A percentile compares a stretch with the other conserved stretches of the same genome.
These are phyloP conservation scores for Cephalopholis sonnerati DNA, from an alignment of 2,113 vertebrate genomes.

Conservation along the genomic window DNA sequence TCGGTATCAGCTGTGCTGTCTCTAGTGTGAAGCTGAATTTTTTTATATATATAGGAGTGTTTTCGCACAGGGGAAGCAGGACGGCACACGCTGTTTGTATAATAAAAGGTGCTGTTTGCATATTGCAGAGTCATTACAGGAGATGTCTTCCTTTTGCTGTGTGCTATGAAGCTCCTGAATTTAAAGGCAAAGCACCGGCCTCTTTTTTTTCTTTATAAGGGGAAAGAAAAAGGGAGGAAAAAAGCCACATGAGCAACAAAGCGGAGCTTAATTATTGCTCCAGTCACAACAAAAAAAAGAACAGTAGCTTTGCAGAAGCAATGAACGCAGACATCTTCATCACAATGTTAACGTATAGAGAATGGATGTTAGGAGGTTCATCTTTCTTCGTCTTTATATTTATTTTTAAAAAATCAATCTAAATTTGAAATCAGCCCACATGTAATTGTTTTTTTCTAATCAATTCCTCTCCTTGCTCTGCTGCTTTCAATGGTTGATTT, in stretches of 20 bases:
- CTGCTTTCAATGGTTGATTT: constrained; percentile 35
- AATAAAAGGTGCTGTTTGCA: constrained; percentile 58
- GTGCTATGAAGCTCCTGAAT: constrained; percentile 45
- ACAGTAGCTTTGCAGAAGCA: neutral
- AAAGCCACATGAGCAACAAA: constrained; percentile 36
- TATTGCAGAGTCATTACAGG: constrained; percentile 68
- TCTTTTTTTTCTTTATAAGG: neutral
- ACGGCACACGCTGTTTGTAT: constrained; percentile 28
- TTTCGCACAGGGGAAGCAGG: neutral
- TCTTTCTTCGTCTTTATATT: neutral
- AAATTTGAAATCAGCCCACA: constrained; percentile 2
- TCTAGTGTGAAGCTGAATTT: neutral
- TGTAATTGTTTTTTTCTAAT: constrained; percentile 23
- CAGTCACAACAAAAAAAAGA: constrained; percentile 16
- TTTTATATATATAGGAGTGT: constrained; percentile 2
- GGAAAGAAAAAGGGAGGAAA: neutral
- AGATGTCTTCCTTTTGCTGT: constrained; percentile 41
- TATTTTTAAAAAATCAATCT: neutral
- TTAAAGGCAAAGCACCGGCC: constrained; percentile 36
- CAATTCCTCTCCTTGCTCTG: constrained; percentile 4
- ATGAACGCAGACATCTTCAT: neutral
- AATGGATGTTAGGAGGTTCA: neutral
- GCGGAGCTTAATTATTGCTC: constrained; percentile 49
- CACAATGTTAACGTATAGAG: neutral
- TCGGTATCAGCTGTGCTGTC: constrained; percentile 23